Base-by-base conservation (phyloP, 2,888 invertebrate genomes). In the Chromoteleia sp. region DNA sequence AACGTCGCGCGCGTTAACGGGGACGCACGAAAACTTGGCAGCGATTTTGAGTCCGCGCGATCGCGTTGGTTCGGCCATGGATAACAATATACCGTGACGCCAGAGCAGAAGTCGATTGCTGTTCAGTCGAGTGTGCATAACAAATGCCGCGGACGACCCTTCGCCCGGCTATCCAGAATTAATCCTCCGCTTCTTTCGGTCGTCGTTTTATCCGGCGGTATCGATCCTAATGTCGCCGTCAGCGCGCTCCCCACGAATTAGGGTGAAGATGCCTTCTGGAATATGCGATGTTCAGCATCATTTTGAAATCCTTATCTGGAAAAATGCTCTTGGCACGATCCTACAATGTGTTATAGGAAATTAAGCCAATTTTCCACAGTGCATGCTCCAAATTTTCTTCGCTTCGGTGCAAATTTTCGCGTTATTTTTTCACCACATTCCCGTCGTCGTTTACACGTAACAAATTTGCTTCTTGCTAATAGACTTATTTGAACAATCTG, bases 71-170 rank as follows among this genome's bases (percentile, higher is more conserved):
- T 58, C 39, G 71, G 33, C 21, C 43, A 25, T 17, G 50, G 65
- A 29, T 56, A 58, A 65, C 78, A 59, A 70, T 70, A 58, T 33
- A 61, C 45, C 33, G 52, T 59, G 59, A 65, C 50, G 75, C 50
- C 52, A 15, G 30, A 12, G 61, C 41, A 41, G 33, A 70, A 63
- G 68, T 70, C 74, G 71, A 75, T 80, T 61, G 74, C 45, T 50
- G 75, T 48, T 48, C 80, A 58, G 74, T 65, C 48, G 68, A 77
- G 73, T 63, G 81, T 76, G 73, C 73, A 77, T 81, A 77, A 76
- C 59, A 77, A 81, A 81, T 81, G 63, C 63, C 74, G 30, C 45
- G 68, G 73, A 73, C 73, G 77, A 73, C 81, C 77, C 70, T 67
- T 45, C 73, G 36, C 58, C 50, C 36, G 30, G 45, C 70, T 36